Conservation (phyloP, 2,113 vertebrate genomes). For the Stercorarius parasiticus region DNA sequence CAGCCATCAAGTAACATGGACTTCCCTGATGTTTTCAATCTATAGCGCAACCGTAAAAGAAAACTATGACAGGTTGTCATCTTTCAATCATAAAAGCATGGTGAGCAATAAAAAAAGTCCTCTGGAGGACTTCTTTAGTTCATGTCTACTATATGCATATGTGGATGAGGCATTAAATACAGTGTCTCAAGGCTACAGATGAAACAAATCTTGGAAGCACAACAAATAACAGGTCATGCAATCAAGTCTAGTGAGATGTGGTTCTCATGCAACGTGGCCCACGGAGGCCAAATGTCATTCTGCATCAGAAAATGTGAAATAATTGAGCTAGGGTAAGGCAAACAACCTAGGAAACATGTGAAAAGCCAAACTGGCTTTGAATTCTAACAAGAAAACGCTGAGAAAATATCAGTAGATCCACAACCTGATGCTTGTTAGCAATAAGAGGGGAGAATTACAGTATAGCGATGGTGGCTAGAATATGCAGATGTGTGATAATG, state of each 20-base stretch:
- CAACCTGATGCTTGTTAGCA: background rate
- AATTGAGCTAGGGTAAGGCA: background rate
- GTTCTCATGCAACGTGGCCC: background rate
- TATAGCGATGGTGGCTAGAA: background rate
- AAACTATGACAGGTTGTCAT: background rate
- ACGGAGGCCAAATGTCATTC: background rate
- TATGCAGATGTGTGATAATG: background rate
- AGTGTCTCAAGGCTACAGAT: background rate
- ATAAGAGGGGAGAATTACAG: background rate
- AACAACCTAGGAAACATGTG: background rate
- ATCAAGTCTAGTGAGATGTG: background rate
- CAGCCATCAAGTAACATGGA: background rate
- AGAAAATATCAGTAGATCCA: background rate
- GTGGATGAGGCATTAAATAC: background rate
- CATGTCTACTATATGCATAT: conserved; percentile 1
- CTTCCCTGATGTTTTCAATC: background rate
- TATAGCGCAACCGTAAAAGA: background rate
- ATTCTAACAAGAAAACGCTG: background rate
- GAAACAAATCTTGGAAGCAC: conserved; percentile 11
- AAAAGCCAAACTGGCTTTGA: background rate
- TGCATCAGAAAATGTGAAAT: background rate
- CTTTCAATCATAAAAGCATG: conserved; percentile 23
- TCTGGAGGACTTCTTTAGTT: conserved; percentile 1
- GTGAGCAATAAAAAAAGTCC: background rate
- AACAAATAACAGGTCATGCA: conserved; percentile 40